A percentile compares a stretch with the other conserved stretches of the same genome.
phyloP scores from a whole-genome alignment of 2,888 invertebrate species.

The Habrosyne pyritoides region DNA sequence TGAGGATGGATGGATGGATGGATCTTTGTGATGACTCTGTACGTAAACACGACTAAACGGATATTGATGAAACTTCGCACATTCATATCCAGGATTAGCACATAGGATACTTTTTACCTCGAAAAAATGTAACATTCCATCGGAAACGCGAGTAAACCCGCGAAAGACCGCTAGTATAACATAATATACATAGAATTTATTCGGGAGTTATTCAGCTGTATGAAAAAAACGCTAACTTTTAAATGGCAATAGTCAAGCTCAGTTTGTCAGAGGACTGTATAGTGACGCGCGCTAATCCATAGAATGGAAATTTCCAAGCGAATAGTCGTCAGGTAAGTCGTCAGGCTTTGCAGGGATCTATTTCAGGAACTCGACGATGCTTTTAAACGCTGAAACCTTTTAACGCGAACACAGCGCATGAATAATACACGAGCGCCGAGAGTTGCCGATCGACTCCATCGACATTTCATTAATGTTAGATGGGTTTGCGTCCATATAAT shows the following conservation, averaged over 20 bases:
- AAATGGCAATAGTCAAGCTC: background rate
- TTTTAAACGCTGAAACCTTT: conserved; percentile 2
- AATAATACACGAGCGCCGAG: background rate
- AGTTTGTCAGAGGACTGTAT: background rate
- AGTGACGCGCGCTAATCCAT: background rate
- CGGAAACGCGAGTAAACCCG: no score
- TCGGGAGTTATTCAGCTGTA: no score
- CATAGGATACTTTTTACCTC: no score
- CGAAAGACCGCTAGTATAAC: no score
- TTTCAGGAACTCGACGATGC: background rate
- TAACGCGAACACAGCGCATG: background rate
- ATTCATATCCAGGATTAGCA: no score
- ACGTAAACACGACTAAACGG: no score
- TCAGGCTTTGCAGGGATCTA: background rate
- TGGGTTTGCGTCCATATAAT: background rate
- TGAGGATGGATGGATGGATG: no score
- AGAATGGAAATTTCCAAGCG: background rate
- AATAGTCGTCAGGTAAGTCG: background rate
- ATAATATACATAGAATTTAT: no score
- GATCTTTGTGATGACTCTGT: no score
- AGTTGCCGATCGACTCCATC: background rate
- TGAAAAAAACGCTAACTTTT: background rate
- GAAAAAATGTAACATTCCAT: no score
- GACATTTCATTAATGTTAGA: background rate
- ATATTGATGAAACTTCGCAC: no score